A percentile compares a stretch with the other conserved stretches of the same genome.
These are phyloP conservation scores for Melieria picta DNA, from an alignment of 2,888 invertebrate species.

Conservation along the genomic window DNA sequence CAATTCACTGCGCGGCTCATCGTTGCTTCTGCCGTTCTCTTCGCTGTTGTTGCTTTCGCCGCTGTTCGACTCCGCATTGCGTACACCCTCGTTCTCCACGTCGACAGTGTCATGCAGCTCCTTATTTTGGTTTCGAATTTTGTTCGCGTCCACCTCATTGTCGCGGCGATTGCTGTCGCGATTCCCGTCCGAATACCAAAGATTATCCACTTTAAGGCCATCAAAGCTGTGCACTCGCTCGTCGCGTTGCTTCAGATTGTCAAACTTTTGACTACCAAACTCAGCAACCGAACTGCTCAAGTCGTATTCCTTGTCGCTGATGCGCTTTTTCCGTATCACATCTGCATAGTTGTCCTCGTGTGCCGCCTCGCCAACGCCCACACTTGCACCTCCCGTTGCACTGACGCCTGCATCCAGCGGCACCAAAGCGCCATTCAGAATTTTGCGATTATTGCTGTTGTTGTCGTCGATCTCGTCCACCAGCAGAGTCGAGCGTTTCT, in stretches of 20 bases:
- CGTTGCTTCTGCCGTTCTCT: conserved; percentile 23
- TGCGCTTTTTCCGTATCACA: conserved; percentile 10
- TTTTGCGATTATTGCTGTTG: conserved; percentile 42
- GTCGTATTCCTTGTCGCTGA: conserved; percentile 20
- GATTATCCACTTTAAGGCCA: conserved; percentile 40
- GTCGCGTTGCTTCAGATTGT: conserved; percentile 40
- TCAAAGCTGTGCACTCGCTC: conserved; percentile 27
- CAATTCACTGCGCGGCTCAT: neutral
- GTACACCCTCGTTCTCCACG: conserved; percentile 33
- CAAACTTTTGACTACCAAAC: conserved; percentile 37
- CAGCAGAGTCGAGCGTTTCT: conserved; percentile 27
- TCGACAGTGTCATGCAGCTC: conserved; percentile 28
- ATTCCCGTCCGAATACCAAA: conserved; percentile 31
- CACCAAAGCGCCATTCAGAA: conserved; percentile 22
- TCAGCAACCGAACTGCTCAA: conserved; percentile 11
- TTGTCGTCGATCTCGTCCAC: conserved; percentile 49
- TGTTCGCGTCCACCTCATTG: neutral
- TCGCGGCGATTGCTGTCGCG: conserved; percentile 24
- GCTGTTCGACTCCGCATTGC: neutral
- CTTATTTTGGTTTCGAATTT: conserved; percentile 8
- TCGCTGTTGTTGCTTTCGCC: conserved; percentile 38
- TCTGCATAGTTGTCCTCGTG: neutral
- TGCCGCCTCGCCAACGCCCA: no score
- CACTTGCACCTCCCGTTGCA: no score
- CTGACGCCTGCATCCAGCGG: neutral